A percentile compares a stretch with the other conserved stretches of the same genome.
These are phyloP conservation scores for Melanotaenia maccullochi DNA, from an alignment of 2,797 vertebrate species.

Conservation along the genomic window DNA sequence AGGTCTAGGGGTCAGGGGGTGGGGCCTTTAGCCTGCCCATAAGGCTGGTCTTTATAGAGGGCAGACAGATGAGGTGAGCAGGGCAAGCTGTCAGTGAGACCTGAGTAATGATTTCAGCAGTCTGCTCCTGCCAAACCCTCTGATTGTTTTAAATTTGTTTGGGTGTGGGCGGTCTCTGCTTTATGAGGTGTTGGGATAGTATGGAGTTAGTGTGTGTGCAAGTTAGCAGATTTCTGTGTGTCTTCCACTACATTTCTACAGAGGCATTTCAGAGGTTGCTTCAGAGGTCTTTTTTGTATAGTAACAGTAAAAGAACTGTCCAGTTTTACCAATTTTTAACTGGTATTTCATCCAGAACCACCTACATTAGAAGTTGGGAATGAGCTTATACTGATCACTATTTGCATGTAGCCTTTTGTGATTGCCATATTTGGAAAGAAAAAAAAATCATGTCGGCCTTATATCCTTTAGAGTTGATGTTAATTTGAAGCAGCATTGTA, in stretches of 20 bases:
- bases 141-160: slow-evolving; percentile 81
- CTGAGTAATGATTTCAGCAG: slow-evolving; percentile 73
- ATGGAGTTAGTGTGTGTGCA: slow-evolving; percentile 29
- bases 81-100: slow-evolving; percentile 73
- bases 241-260: background rate
- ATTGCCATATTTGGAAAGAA: background rate
- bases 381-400: background rate
- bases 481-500: background rate
- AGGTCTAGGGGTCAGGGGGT: slow-evolving; percentile 20
- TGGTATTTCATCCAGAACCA: too few species aligned
- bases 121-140: slow-evolving; percentile 68
- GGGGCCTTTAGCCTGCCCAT: slow-evolving; percentile 43
- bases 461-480: too few species aligned
- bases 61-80: slow-evolving; percentile 80
- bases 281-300: background rate
- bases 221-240: slow-evolving; percentile 20
- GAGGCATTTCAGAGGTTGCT: slow-evolving; percentile 6
- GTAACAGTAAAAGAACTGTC: background rate
- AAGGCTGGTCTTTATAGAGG: slow-evolving; percentile 69
- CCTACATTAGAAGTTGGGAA: background rate
- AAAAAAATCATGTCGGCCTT: background rate
- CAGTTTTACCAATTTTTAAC: background rate
- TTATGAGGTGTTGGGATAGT: slow-evolving; percentile 79
- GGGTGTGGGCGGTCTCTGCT: slow-evolving; percentile 70
- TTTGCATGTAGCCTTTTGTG: background rate